phyloP scores from a whole-genome alignment of 2,888 invertebrate species.

The Chydorus sphaericus region DNA sequence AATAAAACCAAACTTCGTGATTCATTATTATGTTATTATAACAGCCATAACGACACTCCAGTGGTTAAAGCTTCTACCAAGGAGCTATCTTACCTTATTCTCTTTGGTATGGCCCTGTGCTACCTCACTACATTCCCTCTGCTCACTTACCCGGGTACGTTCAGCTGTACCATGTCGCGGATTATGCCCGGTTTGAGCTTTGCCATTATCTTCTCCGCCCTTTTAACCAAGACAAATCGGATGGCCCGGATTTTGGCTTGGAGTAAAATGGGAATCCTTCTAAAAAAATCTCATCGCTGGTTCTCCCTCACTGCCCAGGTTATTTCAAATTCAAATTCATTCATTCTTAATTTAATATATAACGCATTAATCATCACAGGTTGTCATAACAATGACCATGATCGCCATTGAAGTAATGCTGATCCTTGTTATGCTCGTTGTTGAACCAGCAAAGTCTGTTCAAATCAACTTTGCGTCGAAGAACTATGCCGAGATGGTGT shows the following conservation, averaged over 20 bases:
- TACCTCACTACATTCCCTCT: slow-evolving; percentile 48
- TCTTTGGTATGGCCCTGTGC: slow-evolving; percentile 40
- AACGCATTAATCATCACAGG: slow-evolving; percentile 36
- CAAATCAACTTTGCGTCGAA: slow-evolving; percentile 21
- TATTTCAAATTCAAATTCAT: no score
- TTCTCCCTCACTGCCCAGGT: slow-evolving; percentile 42
- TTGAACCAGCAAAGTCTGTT: slow-evolving; percentile 43
- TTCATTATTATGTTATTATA: no score
- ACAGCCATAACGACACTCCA: slow-evolving; percentile 59
- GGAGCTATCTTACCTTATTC: slow-evolving; percentile 50
- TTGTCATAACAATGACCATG: slow-evolving; percentile 46
- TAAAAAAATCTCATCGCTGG: slow-evolving; percentile 40
- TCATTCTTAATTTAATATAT: no score
- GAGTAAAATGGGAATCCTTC: slow-evolving; percentile 53
- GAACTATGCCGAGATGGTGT: no score
- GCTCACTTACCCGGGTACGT: slow-evolving; percentile 40
- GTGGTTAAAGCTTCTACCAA: slow-evolving; percentile 55
- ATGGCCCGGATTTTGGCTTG: slow-evolving; percentile 59
- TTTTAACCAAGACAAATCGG: slow-evolving; percentile 61
- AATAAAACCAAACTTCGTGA: no score
- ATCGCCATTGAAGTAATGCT: slow-evolving; percentile 51
- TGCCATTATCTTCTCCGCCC: slow-evolving; percentile 54
- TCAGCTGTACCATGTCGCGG: slow-evolving; percentile 40
- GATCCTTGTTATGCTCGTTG: slow-evolving; percentile 41
- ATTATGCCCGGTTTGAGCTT: slow-evolving; percentile 48